These are phyloP conservation scores for Automeris io DNA, from an alignment of 2,888 invertebrate genomes.

Conservation along the genomic window DNA sequence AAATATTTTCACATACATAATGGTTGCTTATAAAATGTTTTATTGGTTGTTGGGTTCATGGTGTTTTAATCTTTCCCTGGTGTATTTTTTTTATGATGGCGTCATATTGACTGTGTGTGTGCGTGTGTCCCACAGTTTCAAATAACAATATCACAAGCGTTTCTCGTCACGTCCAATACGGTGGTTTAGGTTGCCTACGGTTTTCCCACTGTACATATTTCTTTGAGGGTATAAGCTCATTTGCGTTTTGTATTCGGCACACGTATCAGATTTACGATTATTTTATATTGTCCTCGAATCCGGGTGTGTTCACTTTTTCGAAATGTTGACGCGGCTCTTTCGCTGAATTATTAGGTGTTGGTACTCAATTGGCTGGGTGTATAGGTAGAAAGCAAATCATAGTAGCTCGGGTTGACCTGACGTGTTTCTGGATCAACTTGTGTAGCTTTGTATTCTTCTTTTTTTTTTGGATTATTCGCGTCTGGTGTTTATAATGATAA, in stretches of 20 bases:
- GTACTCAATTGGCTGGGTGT: too few species aligned
- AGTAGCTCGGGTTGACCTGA: background rate
- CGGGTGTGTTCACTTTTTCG: conserved; percentile 22
- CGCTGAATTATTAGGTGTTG: conserved; percentile 1
- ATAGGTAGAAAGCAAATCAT: background rate
- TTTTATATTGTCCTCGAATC: conserved; percentile 34
- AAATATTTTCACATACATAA: too few species aligned
- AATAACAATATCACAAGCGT: conserved; percentile 25
- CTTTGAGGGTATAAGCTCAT: conserved; percentile 32
- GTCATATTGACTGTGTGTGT: too few species aligned
- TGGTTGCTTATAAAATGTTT: too few species aligned
- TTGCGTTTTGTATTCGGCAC: conserved; percentile 40
- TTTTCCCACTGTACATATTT: conserved; percentile 44
- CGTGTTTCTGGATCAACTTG: background rate
- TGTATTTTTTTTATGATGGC: too few species aligned
- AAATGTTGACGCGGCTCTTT: background rate
- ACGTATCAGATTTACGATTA: conserved; percentile 61
- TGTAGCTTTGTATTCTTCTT: too few species aligned
- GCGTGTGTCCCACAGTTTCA: background rate
- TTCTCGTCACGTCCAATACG: conserved; percentile 58
- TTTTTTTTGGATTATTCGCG: too few species aligned
- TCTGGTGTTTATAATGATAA: too few species aligned
- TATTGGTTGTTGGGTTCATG: too few species aligned
- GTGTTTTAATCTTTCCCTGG: too few species aligned
- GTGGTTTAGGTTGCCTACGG: conserved; percentile 62